These are phyloP conservation scores for Phaethon lepturus DNA, from an alignment of 2,113 vertebrate species.

Conservation along the genomic window DNA sequence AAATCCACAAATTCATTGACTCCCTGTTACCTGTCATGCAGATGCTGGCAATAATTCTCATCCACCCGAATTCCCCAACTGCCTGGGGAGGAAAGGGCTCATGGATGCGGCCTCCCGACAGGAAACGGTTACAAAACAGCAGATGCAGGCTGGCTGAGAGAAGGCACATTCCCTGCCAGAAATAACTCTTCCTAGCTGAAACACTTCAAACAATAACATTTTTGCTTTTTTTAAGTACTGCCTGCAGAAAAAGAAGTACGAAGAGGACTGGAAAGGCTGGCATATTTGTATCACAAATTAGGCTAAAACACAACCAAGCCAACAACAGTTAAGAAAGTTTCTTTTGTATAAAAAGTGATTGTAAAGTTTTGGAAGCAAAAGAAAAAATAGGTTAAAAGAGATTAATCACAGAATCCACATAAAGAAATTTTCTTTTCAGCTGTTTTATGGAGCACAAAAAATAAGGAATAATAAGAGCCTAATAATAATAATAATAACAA, in stretches of 20 bases:
- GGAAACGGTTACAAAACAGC: background rate
- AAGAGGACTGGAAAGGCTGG: background rate
- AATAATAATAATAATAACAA: background rate
- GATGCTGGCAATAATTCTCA: background rate
- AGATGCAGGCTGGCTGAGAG: background rate
- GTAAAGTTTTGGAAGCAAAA: background rate
- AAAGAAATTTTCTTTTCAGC: background rate
- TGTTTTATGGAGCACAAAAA: background rate
- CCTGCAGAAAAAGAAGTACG: constrained; percentile 7
- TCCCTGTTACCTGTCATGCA: accelerated
- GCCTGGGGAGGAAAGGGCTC: accelerated
- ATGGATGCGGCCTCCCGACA: accelerated
- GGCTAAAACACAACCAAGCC: background rate
- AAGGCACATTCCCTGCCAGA: constrained; percentile 11
- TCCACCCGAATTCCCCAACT: background rate
- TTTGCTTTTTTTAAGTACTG: background rate
- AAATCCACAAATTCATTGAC: accelerated
- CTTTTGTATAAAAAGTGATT: background rate
- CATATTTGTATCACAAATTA: background rate
- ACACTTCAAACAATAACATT: constrained; percentile 44
- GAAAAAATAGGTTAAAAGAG: background rate
- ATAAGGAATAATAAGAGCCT: background rate
- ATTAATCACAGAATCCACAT: background rate
- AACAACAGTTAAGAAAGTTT: background rate
- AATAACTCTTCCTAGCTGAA: background rate